Percentiles rank a stretch among this genome's conserved stretches.
Evolutionary conservation across 2,888 invertebrate species (phyloP).

Genomic region (Brachyptera putata): DNA sequence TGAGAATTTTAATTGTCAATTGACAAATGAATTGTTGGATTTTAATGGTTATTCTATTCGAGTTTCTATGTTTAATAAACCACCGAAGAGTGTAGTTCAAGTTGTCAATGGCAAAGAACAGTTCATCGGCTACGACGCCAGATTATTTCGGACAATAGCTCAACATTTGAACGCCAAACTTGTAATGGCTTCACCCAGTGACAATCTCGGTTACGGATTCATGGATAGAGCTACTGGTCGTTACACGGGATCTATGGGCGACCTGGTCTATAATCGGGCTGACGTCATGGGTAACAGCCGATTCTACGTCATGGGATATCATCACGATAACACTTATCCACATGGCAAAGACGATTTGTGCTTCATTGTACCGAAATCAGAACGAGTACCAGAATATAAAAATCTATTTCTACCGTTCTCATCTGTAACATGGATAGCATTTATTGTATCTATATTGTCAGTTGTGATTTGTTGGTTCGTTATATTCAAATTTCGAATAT

Average conservation of each 20-base stretch:
- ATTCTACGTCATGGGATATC: constrained; percentile 44
- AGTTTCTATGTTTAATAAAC: not conserved
- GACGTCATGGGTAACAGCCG: constrained; percentile 45
- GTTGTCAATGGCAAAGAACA: not conserved
- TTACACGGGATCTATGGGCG: constrained; percentile 41
- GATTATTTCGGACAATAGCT: not conserved
- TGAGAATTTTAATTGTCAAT: too few species aligned
- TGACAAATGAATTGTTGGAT: too few species aligned
- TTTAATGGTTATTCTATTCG: not conserved
- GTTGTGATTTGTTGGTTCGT: not conserved
- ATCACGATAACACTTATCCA: constrained; percentile 42
- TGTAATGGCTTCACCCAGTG: not conserved
- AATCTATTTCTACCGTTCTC: constrained; percentile 35
- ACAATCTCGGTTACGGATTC: not conserved
- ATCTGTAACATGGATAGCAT: constrained; percentile 34
- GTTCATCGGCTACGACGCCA: not conserved
- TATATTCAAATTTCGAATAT: not conserved
- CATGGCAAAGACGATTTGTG: constrained; percentile 45
- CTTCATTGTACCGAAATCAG: constrained; percentile 45
- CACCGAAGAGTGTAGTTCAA: not conserved
- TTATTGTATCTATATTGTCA: constrained; percentile 27
- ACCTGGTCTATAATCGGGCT: constrained; percentile 41
- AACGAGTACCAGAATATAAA: constrained; percentile 45
- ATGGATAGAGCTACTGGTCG: not conserved
- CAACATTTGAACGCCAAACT: not conserved